Evolutionary conservation across 2,888 invertebrate genomes (phyloP).

Genomic region (Fissipunctia ypsillon): DNA sequence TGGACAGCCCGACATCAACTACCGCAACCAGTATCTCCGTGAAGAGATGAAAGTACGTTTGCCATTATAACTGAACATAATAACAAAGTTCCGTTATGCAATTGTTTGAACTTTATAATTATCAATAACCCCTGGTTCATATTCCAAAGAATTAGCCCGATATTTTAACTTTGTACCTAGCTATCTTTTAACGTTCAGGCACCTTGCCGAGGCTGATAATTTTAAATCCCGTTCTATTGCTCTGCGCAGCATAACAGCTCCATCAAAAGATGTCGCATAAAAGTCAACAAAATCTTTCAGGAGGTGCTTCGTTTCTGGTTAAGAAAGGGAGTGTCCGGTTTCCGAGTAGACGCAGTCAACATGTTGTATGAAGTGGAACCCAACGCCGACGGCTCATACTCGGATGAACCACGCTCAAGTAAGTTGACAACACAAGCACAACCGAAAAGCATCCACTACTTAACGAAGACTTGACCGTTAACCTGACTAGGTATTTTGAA

Average conservation of each 20-base stretch:
- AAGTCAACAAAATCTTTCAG: conserved; percentile 77
- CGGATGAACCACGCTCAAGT: conserved; percentile 91
- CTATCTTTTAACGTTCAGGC: too few species aligned
- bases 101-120: neutral
- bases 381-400: conserved; percentile 74
- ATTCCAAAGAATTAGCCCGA: neutral
- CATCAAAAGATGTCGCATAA: neutral
- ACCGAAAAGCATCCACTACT: too few species aligned
- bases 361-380: conserved; percentile 81
- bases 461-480: neutral
- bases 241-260: neutral
- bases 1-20: conserved; percentile 94
- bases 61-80: neutral
- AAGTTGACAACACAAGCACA: conserved; percentile 7
- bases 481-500: too few species aligned
- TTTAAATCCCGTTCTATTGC: neutral
- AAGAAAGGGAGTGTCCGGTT: conserved; percentile 95
- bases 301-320: conserved; percentile 94
- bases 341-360: conserved; percentile 94
- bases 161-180: neutral
- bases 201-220: too few species aligned
- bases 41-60: conserved; percentile 88
- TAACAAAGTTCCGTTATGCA: neutral
- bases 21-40: conserved; percentile 90
- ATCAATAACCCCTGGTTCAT: neutral